Percentiles rank a stretch among this genome's conserved stretches.
Conservation (phyloP, 2,888 invertebrate genomes). For the Megamerina dolium region DNA sequence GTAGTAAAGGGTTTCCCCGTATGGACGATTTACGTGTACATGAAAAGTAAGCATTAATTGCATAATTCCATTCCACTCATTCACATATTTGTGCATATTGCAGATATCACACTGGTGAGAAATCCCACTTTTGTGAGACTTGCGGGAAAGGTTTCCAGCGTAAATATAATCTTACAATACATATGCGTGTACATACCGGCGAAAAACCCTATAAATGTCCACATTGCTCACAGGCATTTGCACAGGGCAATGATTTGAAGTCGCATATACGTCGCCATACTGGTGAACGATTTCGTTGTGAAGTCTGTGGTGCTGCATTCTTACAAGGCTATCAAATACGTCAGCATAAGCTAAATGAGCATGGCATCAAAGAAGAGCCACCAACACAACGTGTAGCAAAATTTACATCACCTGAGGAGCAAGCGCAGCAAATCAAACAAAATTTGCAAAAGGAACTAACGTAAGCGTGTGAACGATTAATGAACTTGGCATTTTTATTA, state of each 20-base stretch:
- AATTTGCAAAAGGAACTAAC: slow-evolving; percentile 15
- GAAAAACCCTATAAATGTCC: slow-evolving; percentile 52
- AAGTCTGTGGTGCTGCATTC: slow-evolving; percentile 46
- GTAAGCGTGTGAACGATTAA: too few species aligned
- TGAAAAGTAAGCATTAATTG: slow-evolving; percentile 44
- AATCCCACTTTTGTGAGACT: slow-evolving; percentile 51
- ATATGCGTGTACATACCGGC: slow-evolving; percentile 54
- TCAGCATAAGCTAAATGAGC: slow-evolving; percentile 50
- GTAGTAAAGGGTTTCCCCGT: slow-evolving; percentile 53
- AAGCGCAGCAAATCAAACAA: slow-evolving; percentile 23
- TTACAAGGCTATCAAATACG: slow-evolving; percentile 49
- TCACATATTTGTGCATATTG: slow-evolving; percentile 14
- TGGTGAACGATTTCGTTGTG: slow-evolving; percentile 53
- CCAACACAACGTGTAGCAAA: slow-evolving; percentile 40
- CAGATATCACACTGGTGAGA: slow-evolving; percentile 50
- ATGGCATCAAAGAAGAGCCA: slow-evolving; percentile 38
- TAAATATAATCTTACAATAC: slow-evolving; percentile 53
- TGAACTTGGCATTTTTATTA: too few species aligned
- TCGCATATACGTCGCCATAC: slow-evolving; percentile 53
- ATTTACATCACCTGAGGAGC: slow-evolving; percentile 24
- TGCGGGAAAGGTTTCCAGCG: slow-evolving; percentile 48
- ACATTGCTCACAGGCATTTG: slow-evolving; percentile 53
- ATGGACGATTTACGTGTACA: slow-evolving; percentile 54
- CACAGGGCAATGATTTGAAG: slow-evolving; percentile 54
- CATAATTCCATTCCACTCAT: neutral